phyloP scores from a whole-genome alignment of 2,113 vertebrate genomes.

The Phyllostomus discolor region DNA sequence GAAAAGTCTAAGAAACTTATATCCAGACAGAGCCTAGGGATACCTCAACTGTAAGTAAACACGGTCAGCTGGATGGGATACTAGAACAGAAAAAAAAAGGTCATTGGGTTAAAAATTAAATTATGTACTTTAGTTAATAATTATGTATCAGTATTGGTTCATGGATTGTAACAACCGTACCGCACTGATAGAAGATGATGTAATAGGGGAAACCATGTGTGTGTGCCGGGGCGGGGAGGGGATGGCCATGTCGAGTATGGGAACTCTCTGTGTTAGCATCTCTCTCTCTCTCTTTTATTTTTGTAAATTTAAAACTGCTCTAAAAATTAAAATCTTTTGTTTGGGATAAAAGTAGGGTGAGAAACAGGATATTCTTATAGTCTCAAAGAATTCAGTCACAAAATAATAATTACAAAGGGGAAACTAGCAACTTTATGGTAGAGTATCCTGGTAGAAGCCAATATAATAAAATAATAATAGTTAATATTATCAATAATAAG shows the following conservation, averaged over 20 bases:
- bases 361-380: neutral
- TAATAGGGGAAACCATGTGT: neutral
- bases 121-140: neutral
- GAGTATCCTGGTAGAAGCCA: neutral
- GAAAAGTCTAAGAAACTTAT: neutral
- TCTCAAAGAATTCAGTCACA: neutral
- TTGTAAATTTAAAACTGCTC: neutral
- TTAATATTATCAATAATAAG: neutral
- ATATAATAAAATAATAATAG: neutral
- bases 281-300: neutral
- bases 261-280: neutral
- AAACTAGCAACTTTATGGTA: neutral
- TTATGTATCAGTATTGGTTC: neutral
- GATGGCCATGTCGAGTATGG: neutral
- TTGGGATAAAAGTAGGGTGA: neutral
- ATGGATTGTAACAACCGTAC: neutral
- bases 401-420: neutral
- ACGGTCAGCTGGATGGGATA: neutral
- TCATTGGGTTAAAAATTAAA: neutral
- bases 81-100: neutral
- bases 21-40: neutral
- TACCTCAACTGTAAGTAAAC: neutral
- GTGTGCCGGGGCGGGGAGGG: too few species aligned
- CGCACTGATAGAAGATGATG: neutral
- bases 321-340: neutral